Evolutionary conservation across 2,797 vertebrate genomes (phyloP), one percentile per base, ranked within the genome.

Genomic region (Diglossa cyanea): DNA sequence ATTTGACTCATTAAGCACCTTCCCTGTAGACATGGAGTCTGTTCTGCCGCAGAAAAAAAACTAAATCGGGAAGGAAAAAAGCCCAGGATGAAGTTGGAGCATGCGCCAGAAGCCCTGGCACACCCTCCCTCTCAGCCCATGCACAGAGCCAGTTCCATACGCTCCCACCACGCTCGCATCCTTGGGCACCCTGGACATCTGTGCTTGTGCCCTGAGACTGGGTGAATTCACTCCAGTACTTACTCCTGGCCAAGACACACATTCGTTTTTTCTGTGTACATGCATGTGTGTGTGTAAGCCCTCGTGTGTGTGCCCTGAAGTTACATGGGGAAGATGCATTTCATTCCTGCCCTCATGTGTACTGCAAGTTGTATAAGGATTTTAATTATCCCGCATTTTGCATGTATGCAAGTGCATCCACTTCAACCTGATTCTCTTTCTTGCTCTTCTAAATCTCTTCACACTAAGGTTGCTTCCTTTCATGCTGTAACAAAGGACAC

Each of bases 1-100:
- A 96, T 72, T 95, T 76, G 83, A 97, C 91, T 97, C 95, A 95
- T 96, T 97, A 97, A 95, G 88, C 83, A 94, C 50, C 71, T 73
- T 96, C 91, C 90, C 92, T 85, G 65, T 91, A 95, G 95, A 93
- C 63, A 80, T 68, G 77, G 72, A 92, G 88, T 93, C 92, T 92
- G 84, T 39, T 74, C 12, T 88, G 88, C 85, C 4, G 51, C 86
- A 92, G 54, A 39, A 91, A 50, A 83, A 70, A 66, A 11, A 0
- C 24, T 78, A 13, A 70, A 75, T 62, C 61, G 74, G 75, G 50
- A 35, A 60, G 50, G 65, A 62, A 58, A 77, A 85, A 94, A 95
- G 57, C n/a, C 23, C 16, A 44, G 65, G 58, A 17, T 70, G 86
- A 51, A 61, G 66, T 17, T 25, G 62, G 78, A 92, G 87, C 78